Percentiles rank a stretch among this genome's conserved stretches.
These are phyloP conservation scores for Pterocles burchelli DNA, from an alignment of 2,113 vertebrate genomes.

Conservation along the genomic window DNA sequence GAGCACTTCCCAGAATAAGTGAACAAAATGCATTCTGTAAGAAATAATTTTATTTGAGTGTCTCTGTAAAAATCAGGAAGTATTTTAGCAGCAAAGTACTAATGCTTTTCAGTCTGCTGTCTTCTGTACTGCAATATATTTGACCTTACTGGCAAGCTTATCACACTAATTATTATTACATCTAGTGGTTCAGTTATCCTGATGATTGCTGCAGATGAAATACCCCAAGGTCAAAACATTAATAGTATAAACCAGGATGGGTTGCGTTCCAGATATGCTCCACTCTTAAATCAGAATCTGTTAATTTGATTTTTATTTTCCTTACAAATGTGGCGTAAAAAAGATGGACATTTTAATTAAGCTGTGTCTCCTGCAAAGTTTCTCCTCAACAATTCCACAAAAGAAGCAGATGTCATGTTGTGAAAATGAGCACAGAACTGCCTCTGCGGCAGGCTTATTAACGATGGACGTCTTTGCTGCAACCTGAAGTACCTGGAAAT, in stretches of 20 bases:
- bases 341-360: constrained; percentile 9
- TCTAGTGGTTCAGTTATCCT: constrained; percentile 68
- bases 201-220: constrained; percentile 60
- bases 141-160: constrained; percentile 56
- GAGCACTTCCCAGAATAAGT: constrained; percentile 61
- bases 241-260: constrained; percentile 27
- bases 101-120: constrained; percentile 52
- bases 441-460: neutral
- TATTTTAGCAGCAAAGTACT: constrained; percentile 60
- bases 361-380: constrained; percentile 9
- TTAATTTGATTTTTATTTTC: constrained; percentile 36
- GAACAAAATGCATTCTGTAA: constrained; percentile 66
- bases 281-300: neutral
- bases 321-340: neutral
- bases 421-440: neutral
- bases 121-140: constrained; percentile 56
- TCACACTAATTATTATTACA: constrained; percentile 73
- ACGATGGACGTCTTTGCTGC: neutral
- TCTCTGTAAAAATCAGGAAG: constrained; percentile 69
- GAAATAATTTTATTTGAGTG: constrained; percentile 71
- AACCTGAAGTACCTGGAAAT: neutral
- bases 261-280: neutral
- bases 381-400: neutral
- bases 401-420: neutral
- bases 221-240: constrained; percentile 69